A percentile compares a stretch with the other conserved stretches of the same genome.
Conservation (phyloP, 2,888 invertebrate species). For the Tricholauxania praeusta region DNA sequence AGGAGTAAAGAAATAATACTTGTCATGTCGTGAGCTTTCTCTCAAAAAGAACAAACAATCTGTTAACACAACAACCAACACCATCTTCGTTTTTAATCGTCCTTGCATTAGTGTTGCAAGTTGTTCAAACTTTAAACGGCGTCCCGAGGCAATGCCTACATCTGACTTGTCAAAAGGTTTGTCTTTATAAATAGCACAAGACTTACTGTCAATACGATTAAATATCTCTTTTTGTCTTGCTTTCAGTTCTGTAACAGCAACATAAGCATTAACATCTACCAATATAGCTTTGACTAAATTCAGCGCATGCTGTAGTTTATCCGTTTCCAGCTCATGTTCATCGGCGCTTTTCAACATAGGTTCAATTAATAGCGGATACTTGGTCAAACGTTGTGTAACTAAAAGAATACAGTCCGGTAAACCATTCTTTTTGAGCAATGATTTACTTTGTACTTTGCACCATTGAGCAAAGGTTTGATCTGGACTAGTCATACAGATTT, state of each 20-base stretch:
- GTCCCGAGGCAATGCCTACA: constrained; percentile 83
- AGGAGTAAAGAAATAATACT: constrained; percentile 92
- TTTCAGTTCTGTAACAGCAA: constrained; percentile 91
- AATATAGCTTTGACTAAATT: constrained; percentile 88
- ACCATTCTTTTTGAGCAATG: constrained; percentile 91
- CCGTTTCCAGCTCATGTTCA: constrained; percentile 83
- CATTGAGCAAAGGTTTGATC: constrained; percentile 84
- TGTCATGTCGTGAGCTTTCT: constrained; percentile 89
- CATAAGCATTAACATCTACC: no score
- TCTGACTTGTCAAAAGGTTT: constrained; percentile 95
- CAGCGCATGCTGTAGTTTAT: constrained; percentile 82
- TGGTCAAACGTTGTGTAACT: constrained; percentile 94
- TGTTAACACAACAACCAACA: constrained; percentile 89
- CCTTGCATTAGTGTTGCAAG: constrained; percentile 93
- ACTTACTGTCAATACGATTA: constrained; percentile 92
- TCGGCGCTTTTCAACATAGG: constrained; percentile 91
- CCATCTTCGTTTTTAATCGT: constrained; percentile 88
- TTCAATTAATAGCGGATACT: constrained; percentile 93
- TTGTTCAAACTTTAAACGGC: no score
- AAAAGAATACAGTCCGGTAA: constrained; percentile 96
- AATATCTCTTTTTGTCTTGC: constrained; percentile 93
- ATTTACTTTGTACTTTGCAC: constrained; percentile 86
- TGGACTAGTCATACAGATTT: constrained; percentile 78
- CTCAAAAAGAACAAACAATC: constrained; percentile 93
- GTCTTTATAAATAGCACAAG: constrained; percentile 85